Conservation (phyloP, 2,113 vertebrate genomes). For the Pluvianellus socialis region DNA sequence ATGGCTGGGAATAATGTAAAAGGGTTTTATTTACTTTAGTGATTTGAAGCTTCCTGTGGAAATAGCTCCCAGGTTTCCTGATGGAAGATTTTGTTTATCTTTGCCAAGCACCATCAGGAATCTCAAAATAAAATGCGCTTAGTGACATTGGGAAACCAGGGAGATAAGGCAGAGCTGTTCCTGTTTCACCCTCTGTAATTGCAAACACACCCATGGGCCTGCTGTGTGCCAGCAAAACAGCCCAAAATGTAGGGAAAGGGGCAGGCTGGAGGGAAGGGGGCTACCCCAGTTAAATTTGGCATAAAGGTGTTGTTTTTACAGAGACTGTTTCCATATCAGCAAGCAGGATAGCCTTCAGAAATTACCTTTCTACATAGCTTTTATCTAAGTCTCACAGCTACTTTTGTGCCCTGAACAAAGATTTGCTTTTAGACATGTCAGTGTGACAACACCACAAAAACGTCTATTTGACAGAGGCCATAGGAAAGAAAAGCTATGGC, state of each 20-base stretch:
- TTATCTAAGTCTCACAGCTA: background rate
- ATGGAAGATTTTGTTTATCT: constrained; percentile 99
- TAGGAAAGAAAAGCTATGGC: background rate
- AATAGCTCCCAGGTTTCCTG: constrained; percentile 98
- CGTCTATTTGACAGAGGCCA: background rate
- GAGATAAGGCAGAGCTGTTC: constrained; percentile 92
- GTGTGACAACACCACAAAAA: background rate
- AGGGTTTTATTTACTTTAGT: constrained; percentile 96
- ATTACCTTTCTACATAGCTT: background rate
- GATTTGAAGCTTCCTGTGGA: constrained; percentile 99
- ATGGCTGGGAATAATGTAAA: constrained; percentile 71
- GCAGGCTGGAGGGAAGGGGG: background rate
- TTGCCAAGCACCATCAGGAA: constrained; percentile 96
- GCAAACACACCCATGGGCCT: constrained; percentile 78
- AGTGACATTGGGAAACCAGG: constrained; percentile 84
- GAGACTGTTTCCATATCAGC: background rate
- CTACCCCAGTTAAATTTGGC: background rate
- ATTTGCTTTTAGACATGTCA: background rate
- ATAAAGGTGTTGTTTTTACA: background rate
- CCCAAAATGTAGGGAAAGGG: constrained; percentile 62
- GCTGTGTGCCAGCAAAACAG: constrained; percentile 73
- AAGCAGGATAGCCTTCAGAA: background rate
- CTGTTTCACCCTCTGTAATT: constrained; percentile 85
- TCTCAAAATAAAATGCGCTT: constrained; percentile 97
- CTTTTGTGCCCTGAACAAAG: background rate